Evolutionary conservation across 2,888 invertebrate genomes (phyloP), one percentile per base, ranked within the genome.

Genomic region (Fragum fragum): DNA sequence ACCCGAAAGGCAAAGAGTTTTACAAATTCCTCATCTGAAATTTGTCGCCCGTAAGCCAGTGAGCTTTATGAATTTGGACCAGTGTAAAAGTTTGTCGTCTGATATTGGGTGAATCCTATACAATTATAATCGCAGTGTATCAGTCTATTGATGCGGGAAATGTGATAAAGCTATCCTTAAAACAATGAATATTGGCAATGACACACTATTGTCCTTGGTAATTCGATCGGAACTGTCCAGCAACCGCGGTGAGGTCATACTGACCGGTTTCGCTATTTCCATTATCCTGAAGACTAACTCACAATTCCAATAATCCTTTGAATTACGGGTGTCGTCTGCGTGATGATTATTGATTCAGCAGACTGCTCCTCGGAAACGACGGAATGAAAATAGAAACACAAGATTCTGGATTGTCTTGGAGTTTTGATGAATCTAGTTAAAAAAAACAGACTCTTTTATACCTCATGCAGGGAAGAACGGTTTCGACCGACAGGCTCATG

Each of bases 121-220:
- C n/a, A n/a, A n/a, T n/a, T n/a, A n/a, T n/a, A n/a, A n/a, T n/a
- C n/a, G n/a, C n/a, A n/a, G n/a, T n/a, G 3, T n/a, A 52, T 16
- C 18, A 16, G 14, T 52, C 5, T 16, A 52, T n/a, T 16, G 14
- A 52, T 52, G 52, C 52, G 21, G 14, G 18, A 52, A 16, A 52
- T 52, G 18, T 36, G 66, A 66, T 42, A 39, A 66, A 66, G 39
- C 23, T 42, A 66, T 66, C 42, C 66, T 66, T 66, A 42, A 66
- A 66, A 42, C 66, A 66, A 66, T 66, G 66, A 66, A n/a, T 21
- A 57, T 21, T 39, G 11, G 18, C 42, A 16, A 36, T 42, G 21
- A 66, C 36, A 36, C 39, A 39, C 66, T 39, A 66, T 66, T 66
- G 66, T 66, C 66, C 23, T 28, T 32, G 32, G 61, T 32, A 29